A percentile compares a stretch with the other conserved stretches of the same genome.
Conservation (phyloP, 2,113 vertebrate species). For the Climacteris rufus region DNA sequence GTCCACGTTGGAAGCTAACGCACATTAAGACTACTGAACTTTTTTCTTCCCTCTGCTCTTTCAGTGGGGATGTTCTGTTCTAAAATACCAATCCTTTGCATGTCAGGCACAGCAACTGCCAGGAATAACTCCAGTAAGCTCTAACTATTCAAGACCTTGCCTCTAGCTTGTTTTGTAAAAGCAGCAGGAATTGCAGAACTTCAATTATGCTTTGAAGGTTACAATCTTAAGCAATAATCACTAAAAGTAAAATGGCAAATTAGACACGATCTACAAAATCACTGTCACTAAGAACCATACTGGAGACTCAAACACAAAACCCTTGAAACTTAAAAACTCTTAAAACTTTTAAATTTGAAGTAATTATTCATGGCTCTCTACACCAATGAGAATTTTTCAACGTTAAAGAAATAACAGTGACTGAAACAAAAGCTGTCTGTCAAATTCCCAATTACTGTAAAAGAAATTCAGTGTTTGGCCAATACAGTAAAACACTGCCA, state of each 20-base stretch:
- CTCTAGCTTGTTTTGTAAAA: conserved; percentile 20
- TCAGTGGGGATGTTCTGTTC: conserved; percentile 31
- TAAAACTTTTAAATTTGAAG: not conserved
- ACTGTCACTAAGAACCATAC: not conserved
- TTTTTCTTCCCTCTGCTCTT: not conserved
- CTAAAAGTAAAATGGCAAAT: not conserved
- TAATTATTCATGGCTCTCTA: not conserved
- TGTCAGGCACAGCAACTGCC: conserved; percentile 25
- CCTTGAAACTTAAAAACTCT: not conserved
- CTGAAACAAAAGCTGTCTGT: conserved; percentile 8
- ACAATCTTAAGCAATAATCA: not conserved
- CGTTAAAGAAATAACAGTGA: not conserved
- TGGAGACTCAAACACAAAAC: not conserved
- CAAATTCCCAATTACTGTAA: conserved; percentile 16
- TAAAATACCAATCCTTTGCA: not conserved
- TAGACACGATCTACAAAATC: not conserved
- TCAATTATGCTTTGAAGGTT: not conserved
- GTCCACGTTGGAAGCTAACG: not conserved
- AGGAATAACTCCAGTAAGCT: conserved; percentile 12
- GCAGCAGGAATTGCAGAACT: not conserved
- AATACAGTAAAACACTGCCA: not conserved
- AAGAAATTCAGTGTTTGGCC: not conserved
- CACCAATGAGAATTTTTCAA: not conserved
- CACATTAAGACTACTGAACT: not conserved
- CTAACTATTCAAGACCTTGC: conserved; percentile 11